phyloP scores from a whole-genome alignment of 2,113 vertebrate genomes.

The Phylloscopus trochiloides region DNA sequence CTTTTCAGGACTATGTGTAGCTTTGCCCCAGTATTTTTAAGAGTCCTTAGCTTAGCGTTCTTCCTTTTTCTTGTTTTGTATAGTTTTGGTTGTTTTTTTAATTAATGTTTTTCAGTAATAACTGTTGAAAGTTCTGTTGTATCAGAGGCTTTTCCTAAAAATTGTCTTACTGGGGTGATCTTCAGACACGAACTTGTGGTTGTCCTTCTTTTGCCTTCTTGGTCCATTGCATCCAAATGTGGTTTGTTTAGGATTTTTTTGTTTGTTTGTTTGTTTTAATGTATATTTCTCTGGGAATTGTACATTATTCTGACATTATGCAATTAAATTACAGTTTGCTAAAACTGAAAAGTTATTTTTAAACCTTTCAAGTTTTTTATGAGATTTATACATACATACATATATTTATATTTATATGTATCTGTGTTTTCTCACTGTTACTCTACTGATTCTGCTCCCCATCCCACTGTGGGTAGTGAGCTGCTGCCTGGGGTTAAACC shows the following conservation, averaged over 20 bases:
- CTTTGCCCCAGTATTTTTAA: neutral
- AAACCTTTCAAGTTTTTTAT: neutral
- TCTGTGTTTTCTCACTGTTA: neutral
- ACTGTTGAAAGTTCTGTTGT: neutral
- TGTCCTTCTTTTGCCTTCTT: neutral
- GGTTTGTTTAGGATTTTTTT: neutral
- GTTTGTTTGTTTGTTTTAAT: neutral
- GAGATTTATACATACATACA: neutral
- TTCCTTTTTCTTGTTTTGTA: neutral
- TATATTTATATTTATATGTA: neutral
- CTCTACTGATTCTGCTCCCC: rapidly evolving
- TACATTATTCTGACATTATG: neutral
- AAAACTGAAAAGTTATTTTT: neutral
- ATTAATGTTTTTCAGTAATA: neutral
- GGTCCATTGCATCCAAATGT: neutral
- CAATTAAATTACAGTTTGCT: neutral
- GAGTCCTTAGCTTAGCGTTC: neutral
- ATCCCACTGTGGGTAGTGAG: neutral
- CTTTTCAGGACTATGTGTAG: neutral
- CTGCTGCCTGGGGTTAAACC: neutral
- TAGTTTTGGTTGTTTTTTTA: neutral
- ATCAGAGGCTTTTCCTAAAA: neutral
- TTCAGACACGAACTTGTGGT: neutral
- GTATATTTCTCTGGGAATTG: too few species aligned
- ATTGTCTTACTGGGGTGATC: neutral